phyloP scores from a whole-genome alignment of 2,888 invertebrate genomes.

The Heliconius hortense region DNA sequence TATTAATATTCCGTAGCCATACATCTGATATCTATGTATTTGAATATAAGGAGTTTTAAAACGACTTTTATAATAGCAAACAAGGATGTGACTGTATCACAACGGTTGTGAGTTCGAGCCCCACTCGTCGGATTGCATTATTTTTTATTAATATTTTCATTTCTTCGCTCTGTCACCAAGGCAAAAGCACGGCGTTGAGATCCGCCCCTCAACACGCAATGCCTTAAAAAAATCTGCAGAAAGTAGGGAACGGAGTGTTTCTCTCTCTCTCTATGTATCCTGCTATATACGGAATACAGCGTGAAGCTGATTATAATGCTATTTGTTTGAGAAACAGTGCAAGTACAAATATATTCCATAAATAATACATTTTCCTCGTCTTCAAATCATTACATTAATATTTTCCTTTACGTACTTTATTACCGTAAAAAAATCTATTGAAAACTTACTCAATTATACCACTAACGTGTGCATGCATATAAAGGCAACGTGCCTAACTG shows the following conservation, averaged over 20 bases:
- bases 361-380: too few species aligned
- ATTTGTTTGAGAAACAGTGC: too few species aligned
- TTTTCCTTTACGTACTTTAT: neutral
- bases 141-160: too few species aligned
- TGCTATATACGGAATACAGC: neutral
- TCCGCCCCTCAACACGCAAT: too few species aligned
- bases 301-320: neutral
- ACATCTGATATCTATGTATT: neutral
- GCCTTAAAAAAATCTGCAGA: neutral
- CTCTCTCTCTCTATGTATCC: neutral
- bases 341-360: neutral
- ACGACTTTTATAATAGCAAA: neutral
- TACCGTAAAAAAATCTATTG: neutral
- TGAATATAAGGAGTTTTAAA: neutral
- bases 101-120: too few species aligned
- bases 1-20: neutral
- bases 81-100: too few species aligned
- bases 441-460: neutral
- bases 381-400: neutral
- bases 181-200: too few species aligned
- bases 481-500: constrained; percentile 2
- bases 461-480: neutral
- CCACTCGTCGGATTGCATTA: too few species aligned
- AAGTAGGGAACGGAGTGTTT: neutral
- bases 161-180: too few species aligned